Evolutionary conservation across 2,113 vertebrate genomes (phyloP), one percentile per base, ranked within the genome.

Genomic region (Prinia subflava): DNA sequence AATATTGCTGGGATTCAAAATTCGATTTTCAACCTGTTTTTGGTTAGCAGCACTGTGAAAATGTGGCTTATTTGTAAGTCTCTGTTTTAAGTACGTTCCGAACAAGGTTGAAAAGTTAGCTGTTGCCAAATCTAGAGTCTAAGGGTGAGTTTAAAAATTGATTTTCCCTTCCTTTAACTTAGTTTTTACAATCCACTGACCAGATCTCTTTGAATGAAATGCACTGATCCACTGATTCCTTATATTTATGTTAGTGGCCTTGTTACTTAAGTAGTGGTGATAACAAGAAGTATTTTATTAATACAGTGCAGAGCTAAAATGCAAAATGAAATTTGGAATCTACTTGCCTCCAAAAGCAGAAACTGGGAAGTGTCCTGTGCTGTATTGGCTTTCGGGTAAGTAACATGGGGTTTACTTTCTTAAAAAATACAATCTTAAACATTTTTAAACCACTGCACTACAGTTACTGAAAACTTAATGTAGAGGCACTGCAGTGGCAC

Each of bases 241-340:
- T 79, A 69, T 89, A 65, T 76, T 63, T 37, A n/a, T 50, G 44
- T 39, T 62, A n/a, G 11, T 65, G 56, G 27, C 15, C 22, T 41
- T 83, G 30, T 79, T 92, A 49, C 57, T 77, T 60, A 83, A 44
- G 8, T 39, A 64, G 21, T 53, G 28, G 7, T 86, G n/a, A 57
- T 91, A 92, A 94, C 69, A 62, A 85, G 65, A 25, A 82, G 2
- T 78, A 33, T 96, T 89, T 95, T 96, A 15, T 95, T 95, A 37
- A 52, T 94, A 56, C 92, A 99, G 99, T 97, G 69, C 96, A 24
- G 99, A 99, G 92, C 97, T 99, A 70, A 99, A 98, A 89, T 99
- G 99, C 97, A 99, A 98, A 97, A 99, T 99, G 99, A 99, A 98
- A 96, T 99, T 99, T 97, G 99, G 98, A 22, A 96, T 99, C 95